Evolutionary conservation across 2,888 invertebrate species (phyloP), one percentile per base, ranked within the genome.

Genomic region (Sesia bembeciformis): DNA sequence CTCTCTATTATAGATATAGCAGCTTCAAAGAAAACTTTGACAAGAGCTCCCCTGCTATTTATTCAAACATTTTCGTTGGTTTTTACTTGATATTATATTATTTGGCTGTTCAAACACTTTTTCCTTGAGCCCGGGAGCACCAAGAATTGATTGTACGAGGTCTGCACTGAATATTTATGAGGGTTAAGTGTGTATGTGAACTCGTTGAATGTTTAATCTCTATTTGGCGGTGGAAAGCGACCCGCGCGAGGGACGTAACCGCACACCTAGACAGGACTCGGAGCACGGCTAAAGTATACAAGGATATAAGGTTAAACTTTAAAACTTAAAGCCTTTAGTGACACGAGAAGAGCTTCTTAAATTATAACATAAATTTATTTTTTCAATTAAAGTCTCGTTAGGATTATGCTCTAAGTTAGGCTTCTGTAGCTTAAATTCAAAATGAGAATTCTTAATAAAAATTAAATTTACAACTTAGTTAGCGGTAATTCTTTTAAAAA

Each of bases 131-230:
- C 67, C 65, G 68, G 69, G 67, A 71, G 74, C 54, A 49, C 52
- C 56, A 58, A 81, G 84, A 87, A 89, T 87, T 87, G 86, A 86
- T 88, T 85, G 86, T 84, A 72, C 79, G 83, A 72, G 81, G 78
- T 84, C 78, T 78, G 72, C 63, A 61, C 77, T 83, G 86, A 85
- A 88, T 88, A 88, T 89, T 85, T 85, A 89, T 86, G 78, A 85
- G 84, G 84, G 85, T 83, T 84, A 87, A 87, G 88, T 87, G 87
- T 87, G 81, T 85, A 84, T 82, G 82, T 79, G 81, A 83, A 84
- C 79, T 82, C 82, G 77, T 78, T 88, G 88, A 89, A 89, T 89
- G 84, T 89, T 89, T 88, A 87, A 89, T 88, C 82, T 83, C 64
- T 81, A 77, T 81, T 81, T 79, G 81, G 76, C 61, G 62, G 65